phyloP scores from a whole-genome alignment of 2,888 invertebrate species.

The Isoperla grammatica region DNA sequence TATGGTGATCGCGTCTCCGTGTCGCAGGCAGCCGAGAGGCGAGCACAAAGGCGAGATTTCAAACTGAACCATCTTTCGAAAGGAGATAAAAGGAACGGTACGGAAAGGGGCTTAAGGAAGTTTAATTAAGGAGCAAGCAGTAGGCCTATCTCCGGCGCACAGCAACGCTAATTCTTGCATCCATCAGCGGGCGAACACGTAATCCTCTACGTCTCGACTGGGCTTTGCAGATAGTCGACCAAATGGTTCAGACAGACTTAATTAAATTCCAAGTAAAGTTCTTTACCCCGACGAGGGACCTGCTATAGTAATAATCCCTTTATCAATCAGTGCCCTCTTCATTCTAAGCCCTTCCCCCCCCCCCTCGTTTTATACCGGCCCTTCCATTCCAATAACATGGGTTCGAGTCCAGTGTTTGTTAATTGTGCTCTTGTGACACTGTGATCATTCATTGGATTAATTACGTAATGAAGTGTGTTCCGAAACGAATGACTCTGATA shows the following conservation, averaged over 20 bases:
- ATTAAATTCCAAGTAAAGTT: slow-evolving; percentile 8
- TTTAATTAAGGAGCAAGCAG: no score
- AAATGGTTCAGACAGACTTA: slow-evolving; percentile 6
- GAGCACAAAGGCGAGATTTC: background rate
- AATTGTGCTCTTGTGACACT: no score
- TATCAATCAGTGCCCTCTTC: no score
- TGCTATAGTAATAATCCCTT: background rate
- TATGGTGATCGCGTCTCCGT: background rate
- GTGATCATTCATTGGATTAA: no score
- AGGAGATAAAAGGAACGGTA: background rate
- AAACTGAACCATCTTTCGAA: no score
- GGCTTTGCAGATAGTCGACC: background rate
- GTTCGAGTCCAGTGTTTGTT: no score
- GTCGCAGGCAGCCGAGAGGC: background rate
- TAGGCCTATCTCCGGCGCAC: no score
- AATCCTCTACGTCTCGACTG: background rate
- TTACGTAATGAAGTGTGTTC: no score
- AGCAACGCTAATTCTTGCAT: slow-evolving; percentile 9
- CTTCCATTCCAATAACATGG: no score
- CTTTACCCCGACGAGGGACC: background rate
- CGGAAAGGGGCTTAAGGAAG: background rate
- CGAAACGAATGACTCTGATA: no score
- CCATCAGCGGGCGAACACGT: slow-evolving; percentile 7
- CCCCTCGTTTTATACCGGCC: no score
- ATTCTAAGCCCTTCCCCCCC: no score